A percentile compares a stretch with the other conserved stretches of the same genome.
phyloP scores from a whole-genome alignment of 2,797 vertebrate species.

The Argentina silus region DNA sequence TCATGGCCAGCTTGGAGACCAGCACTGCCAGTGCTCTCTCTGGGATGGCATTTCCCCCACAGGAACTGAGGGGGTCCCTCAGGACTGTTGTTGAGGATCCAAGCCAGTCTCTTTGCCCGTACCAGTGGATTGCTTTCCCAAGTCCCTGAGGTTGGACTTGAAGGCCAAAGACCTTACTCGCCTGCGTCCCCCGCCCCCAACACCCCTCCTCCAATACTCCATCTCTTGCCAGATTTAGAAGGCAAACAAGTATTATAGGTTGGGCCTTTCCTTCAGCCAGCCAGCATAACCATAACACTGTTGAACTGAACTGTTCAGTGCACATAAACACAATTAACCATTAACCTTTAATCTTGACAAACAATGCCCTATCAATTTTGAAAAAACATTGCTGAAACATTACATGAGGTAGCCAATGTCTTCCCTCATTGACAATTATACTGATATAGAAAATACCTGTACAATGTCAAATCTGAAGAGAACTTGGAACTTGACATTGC shows the following conservation, averaged over 20 bases:
- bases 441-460: neutral
- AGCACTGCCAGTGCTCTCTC: constrained; percentile 62
- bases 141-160: constrained; percentile 23
- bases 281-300: constrained; percentile 24
- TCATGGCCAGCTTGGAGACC: constrained; percentile 69
- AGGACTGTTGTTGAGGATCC: constrained; percentile 52
- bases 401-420: neutral
- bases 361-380: constrained; percentile 30
- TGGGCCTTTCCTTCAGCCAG: constrained; percentile 24
- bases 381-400: neutral
- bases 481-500: too few species aligned
- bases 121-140: constrained; percentile 53
- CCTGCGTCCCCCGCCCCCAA: constrained; percentile 37
- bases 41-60: constrained; percentile 47
- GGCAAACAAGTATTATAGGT: constrained; percentile 22
- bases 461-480: neutral
- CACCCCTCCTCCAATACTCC: constrained; percentile 31
- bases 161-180: constrained; percentile 35
- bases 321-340: constrained; percentile 52
- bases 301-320: constrained; percentile 15
- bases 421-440: too few species aligned
- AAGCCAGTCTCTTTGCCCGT: constrained; percentile 54
- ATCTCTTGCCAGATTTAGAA: constrained; percentile 22
- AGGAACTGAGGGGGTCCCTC: constrained; percentile 61
- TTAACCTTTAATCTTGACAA: constrained; percentile 34